A percentile compares a stretch with the other conserved stretches of the same genome.
These are phyloP conservation scores for Dasypogon diadema DNA, from an alignment of 2,888 invertebrate species.

Conservation along the genomic window DNA sequence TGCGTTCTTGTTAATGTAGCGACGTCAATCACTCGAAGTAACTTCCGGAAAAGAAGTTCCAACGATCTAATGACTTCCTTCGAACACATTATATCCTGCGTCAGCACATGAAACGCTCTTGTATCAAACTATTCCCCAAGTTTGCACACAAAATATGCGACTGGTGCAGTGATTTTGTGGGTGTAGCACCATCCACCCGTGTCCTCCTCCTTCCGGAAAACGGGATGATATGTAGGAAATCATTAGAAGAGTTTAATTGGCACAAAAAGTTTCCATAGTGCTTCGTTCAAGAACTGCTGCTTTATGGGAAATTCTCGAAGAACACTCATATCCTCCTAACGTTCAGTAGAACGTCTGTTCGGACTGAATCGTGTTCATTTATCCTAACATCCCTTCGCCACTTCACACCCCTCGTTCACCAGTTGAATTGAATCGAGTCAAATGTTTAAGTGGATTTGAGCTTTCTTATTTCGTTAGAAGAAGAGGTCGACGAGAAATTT, in stretches of 20 bases:
- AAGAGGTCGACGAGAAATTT: background rate
- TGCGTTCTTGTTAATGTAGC: constrained; percentile 33
- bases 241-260: constrained; percentile 50
- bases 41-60: constrained; percentile 46
- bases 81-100: constrained; percentile 48
- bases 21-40: constrained; percentile 48
- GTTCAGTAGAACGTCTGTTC: background rate
- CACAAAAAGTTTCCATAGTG: constrained; percentile 32
- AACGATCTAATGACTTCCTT: constrained; percentile 51
- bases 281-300: constrained; percentile 12
- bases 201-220: constrained; percentile 15
- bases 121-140: constrained; percentile 46
- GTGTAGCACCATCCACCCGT: background rate
- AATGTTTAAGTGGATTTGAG: constrained; percentile 36
- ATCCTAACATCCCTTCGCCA: background rate
- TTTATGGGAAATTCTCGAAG: constrained; percentile 35
- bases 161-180: background rate
- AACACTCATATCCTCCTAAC: constrained; percentile 23
- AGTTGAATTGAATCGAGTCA: constrained; percentile 35
- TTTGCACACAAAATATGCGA: constrained; percentile 47
- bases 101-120: constrained; percentile 25
- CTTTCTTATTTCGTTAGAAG: constrained; percentile 36
- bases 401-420: background rate
- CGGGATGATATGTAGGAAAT: constrained; percentile 51
- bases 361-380: constrained; percentile 40